A percentile compares a stretch with the other conserved stretches of the same genome.
These are phyloP conservation scores for Catharus bicknelli DNA, from an alignment of 2,113 vertebrate genomes.

Conservation along the genomic window DNA sequence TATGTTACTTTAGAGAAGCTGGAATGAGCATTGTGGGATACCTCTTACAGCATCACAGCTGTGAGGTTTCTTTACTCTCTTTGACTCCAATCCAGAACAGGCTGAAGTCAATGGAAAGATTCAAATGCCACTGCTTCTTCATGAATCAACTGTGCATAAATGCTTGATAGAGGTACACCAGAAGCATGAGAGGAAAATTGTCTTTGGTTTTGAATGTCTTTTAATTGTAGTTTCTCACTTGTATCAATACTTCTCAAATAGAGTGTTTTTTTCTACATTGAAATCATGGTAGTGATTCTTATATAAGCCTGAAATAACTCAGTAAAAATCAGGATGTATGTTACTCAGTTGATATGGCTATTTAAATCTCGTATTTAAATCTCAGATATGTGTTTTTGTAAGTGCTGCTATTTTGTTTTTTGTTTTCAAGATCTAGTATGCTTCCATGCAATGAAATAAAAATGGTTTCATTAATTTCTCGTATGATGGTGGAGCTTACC, in stretches of 20 bases:
- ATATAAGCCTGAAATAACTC: not conserved
- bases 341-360: not conserved
- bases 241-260: not conserved
- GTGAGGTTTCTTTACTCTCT: not conserved
- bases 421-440: not conserved
- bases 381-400: not conserved
- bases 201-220: not conserved
- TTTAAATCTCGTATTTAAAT: not conserved
- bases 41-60: not conserved
- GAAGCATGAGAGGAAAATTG: not conserved
- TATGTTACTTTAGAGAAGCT: not conserved
- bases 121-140: not conserved
- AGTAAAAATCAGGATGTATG: not conserved
- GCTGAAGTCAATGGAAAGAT: slow-evolving; percentile 12
- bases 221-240: not conserved
- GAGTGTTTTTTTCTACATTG: not conserved
- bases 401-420: not conserved
- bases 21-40: not conserved
- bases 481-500: not conserved
- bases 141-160: not conserved
- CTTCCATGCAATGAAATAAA: not conserved
- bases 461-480: not conserved
- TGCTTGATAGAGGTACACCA: not conserved
- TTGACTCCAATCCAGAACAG: slow-evolving; percentile 2
- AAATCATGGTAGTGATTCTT: not conserved